Evolutionary conservation across 2,113 vertebrate genomes (phyloP), one percentile per base, ranked within the genome.

Genomic region (Dipodomys spectabilis): DNA sequence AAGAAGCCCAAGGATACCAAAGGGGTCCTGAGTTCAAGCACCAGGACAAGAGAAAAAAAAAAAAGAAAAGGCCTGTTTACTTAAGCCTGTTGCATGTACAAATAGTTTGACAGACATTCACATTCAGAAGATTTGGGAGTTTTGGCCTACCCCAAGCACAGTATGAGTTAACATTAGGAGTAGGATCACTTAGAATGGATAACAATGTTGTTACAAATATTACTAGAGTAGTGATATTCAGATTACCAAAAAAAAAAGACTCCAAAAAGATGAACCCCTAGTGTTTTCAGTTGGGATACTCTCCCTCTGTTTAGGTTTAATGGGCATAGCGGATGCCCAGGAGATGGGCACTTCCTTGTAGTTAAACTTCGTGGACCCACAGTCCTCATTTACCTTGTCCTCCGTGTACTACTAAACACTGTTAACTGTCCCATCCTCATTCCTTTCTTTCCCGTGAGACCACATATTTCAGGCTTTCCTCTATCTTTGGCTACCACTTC

Each of bases 151-250:
- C 68, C 39, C 8, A 84, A 92, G 69, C 25, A 84, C 10, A 25
- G 28, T 49, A 25, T 20, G 39, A 84, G n/a, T 73, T 85, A 69
- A 91, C 62, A 67, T 28, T 2, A 8, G 27, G 45, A 86, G 87
- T 7, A 8, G 45, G 18, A 87, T 92, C 67, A 82, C 39, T 60
- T 71, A 81, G 39, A 88, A 65, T 19, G 20, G 2, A 18, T 25
- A 88, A 35, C n/a, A 20, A 60, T 64, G 12, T 30, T 89, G 80
- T 88, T 35, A 92, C 44, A 13, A 86, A 22, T 62, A 80, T 44
- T 60, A 75, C 23, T 3, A 90, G 32, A 96, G 32, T 30, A 64
- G 71, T 90, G 30, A 73, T 27, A 73, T 73, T 65, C 28, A 64
- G 77, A 15, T 80, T 71, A 62, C 44, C 44, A 53, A 73, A 78